Base-by-base conservation (phyloP, 1,140 invertebrate genomes). In the Latrodectus geometricus region DNA sequence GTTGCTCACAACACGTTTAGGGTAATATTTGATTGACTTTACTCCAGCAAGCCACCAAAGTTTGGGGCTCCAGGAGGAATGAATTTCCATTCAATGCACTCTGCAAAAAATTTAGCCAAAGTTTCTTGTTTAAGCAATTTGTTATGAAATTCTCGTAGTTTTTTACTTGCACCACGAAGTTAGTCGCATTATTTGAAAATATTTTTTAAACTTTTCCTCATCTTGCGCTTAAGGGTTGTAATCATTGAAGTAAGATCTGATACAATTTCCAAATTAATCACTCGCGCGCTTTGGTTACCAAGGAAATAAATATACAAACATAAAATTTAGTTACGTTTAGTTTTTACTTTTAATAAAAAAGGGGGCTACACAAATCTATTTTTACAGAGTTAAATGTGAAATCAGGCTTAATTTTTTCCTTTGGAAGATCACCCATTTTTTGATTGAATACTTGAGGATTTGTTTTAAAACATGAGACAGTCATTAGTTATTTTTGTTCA, bases 1-100 rank as follows among this genome's bases (percentile, higher is more conserved):
- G 2, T 23, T 9, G 0, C 86, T 87, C 0, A 88, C 54, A 17
- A 49, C 68, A 23, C n/a, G 86, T 87, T 54, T 89, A 4, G 89
- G 78, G 66, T 88, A 79, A 17, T 65, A 81, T 76, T 89, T 89
- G 23, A 89, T 88, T 0, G 87, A 79, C 72, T 88, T 88, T 17
- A 89, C 77, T 15, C 14, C 66, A n/a, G 66, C 61, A 88, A 78
- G 17, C 87, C 83, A 14, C 88, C 78, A 84, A 92, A 91, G 89
- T 92, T 90, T 7, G 91, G 90, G 12, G 90, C 89, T 20, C 70
- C 20, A 21, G 91, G 90, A 7, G 92, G 92, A 85, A 90, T 91
- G 84, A 93, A 92, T 69, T 91, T 77, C 88, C 88, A 88, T 9
- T 75, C 70, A 70, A 66, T 82, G 20, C 68, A 50, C 35, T 81